Evolutionary conservation across 2,888 invertebrate species (phyloP).

Genomic region (Drosophila fulvimacula): DNA sequence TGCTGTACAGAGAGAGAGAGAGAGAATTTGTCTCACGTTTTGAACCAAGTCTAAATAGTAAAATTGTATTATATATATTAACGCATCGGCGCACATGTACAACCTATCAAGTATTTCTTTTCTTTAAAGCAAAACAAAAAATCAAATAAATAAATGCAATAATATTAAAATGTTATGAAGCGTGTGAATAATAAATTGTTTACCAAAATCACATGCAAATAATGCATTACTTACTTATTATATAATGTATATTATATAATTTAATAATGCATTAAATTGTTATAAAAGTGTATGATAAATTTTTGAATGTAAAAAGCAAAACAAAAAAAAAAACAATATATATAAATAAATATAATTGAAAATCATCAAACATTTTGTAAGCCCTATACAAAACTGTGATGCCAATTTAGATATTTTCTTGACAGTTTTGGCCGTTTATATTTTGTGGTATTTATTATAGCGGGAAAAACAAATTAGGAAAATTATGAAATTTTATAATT

Average conservation of each 20-base stretch:
- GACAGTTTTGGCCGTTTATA: no score
- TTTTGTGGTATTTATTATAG: no score
- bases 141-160: constrained; percentile 45
- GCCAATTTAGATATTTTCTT: no score
- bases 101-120: constrained; percentile 75
- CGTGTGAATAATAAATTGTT: constrained; percentile 31
- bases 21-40: constrained; percentile 56
- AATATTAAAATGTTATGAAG: constrained; percentile 49
- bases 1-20: constrained; percentile 42
- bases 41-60: constrained; percentile 39
- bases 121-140: constrained; percentile 35
- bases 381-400: not conserved
- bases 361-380: constrained; percentile 1
- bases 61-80: constrained; percentile 68
- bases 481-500: no score
- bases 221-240: not conserved
- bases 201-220: constrained; percentile 34
- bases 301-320: constrained; percentile 48
- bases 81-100: constrained; percentile 51
- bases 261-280: constrained; percentile 56
- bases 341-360: constrained; percentile 40
- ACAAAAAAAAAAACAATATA: constrained; percentile 22
- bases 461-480: no score
- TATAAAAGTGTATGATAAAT: constrained; percentile 64
- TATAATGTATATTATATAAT: no score